Conservation (phyloP, 2,888 invertebrate genomes). For the Brachypalpus laphriformis region DNA sequence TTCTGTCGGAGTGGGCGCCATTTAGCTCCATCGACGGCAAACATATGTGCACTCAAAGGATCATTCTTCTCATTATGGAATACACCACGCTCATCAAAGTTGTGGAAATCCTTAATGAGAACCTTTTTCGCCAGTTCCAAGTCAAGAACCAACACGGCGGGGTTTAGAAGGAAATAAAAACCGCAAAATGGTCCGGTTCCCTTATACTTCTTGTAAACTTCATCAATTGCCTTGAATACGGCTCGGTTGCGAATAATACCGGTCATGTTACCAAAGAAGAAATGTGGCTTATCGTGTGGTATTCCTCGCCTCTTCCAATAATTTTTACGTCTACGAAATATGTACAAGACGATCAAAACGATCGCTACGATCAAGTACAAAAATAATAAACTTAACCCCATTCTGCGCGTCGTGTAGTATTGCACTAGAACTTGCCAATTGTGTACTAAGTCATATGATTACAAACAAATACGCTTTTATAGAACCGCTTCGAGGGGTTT, state of each 20-base stretch:
- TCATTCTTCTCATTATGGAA: constrained; percentile 79
- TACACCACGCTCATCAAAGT: constrained; percentile 81
- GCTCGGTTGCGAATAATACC: background rate
- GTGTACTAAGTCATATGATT: too few relatives aligned
- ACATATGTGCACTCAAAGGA: constrained; percentile 80
- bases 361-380: too few relatives aligned
- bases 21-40: constrained; percentile 79
- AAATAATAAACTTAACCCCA: too few relatives aligned
- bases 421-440: too few relatives aligned
- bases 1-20: constrained; percentile 82
- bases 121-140: background rate
- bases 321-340: too few relatives aligned
- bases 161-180: background rate
- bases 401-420: too few relatives aligned
- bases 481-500: too few relatives aligned
- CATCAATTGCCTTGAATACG: background rate
- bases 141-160: background rate
- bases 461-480: too few relatives aligned
- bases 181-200: background rate
- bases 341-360: too few relatives aligned
- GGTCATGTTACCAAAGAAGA: background rate
- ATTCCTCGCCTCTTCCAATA: background rate
- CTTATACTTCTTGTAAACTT: background rate
- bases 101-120: constrained; percentile 78
- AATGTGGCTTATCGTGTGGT: background rate